These are phyloP conservation scores for Brachionus rubens DNA, from an alignment of 1,140 invertebrate genomes.

Conservation along the genomic window DNA sequence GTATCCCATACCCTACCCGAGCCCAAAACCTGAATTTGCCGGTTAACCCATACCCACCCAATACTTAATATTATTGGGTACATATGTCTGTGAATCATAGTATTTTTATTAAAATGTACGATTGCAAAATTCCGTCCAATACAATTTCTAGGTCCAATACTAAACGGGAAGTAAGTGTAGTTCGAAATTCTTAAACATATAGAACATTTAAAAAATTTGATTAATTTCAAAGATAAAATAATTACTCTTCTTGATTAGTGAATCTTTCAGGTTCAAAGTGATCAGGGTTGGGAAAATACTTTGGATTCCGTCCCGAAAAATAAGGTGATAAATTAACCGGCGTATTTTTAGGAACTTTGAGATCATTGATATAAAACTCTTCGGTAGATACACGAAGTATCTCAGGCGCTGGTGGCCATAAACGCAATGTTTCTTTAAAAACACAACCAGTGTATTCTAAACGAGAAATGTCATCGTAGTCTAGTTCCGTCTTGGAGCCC, in stretches of 20 bases:
- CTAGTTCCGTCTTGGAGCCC: background rate
- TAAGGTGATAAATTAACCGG: conserved; percentile 6
- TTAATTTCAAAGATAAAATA: background rate
- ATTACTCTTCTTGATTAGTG: background rate
- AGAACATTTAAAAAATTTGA: background rate
- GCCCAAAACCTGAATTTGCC: too few species aligned
- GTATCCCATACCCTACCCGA: too few species aligned
- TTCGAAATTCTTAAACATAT: background rate
- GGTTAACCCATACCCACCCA: too few species aligned
- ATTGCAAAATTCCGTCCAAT: conserved; percentile 26
- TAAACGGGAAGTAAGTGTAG: conserved; percentile 22
- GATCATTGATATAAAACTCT: background rate
- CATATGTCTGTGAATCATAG: too few species aligned
- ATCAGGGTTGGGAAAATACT: conserved; percentile 11
- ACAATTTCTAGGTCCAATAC: too few species aligned
- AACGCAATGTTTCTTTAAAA: conserved; percentile 29
- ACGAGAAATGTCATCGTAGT: background rate
- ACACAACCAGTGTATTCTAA: conserved; percentile 30
- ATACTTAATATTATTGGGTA: too few species aligned
- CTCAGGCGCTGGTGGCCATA: conserved; percentile 33
- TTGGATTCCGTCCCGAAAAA: conserved; percentile 4
- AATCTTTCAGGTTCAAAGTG: conserved; percentile 27
- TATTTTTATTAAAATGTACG: background rate
- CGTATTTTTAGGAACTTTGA: conserved; percentile 8
- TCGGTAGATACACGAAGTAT: background rate